These are phyloP conservation scores for Glaucomys volans DNA, from an alignment of 2,113 vertebrate species.

Conservation along the genomic window DNA sequence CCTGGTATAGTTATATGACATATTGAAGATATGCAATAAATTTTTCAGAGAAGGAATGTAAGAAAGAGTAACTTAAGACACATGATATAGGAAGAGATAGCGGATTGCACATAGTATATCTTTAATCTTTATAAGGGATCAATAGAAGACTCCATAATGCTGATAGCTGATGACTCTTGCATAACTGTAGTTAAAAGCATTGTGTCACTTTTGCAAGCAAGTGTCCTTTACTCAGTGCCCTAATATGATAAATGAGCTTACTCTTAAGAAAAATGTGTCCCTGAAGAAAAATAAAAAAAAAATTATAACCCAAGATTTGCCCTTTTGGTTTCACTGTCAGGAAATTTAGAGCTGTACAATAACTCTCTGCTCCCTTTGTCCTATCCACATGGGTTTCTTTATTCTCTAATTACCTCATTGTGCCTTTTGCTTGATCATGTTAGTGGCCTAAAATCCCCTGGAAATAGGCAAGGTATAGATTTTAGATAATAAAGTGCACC, in stretches of 20 bases:
- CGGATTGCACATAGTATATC: background rate
- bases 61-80: slow-evolving; percentile 43
- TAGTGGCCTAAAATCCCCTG: background rate
- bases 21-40: background rate
- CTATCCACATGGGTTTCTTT: background rate
- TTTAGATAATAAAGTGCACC: background rate
- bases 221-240: background rate
- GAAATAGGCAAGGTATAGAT: background rate
- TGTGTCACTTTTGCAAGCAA: background rate
- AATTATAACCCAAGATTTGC: background rate
- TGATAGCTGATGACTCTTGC: background rate
- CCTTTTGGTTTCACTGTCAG: background rate
- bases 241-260: background rate
- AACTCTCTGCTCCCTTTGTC: background rate
- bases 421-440: background rate
- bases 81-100: background rate
- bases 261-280: background rate
- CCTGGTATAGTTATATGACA: background rate
- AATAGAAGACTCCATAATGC: background rate
- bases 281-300: background rate
- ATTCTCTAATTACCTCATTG: background rate
- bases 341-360: background rate
- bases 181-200: background rate
- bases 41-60: slow-evolving; percentile 27
- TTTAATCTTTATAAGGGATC: slow-evolving; percentile 52